phyloP scores from a whole-genome alignment of 2,797 vertebrate genomes.

The Sebastes cheni region DNA sequence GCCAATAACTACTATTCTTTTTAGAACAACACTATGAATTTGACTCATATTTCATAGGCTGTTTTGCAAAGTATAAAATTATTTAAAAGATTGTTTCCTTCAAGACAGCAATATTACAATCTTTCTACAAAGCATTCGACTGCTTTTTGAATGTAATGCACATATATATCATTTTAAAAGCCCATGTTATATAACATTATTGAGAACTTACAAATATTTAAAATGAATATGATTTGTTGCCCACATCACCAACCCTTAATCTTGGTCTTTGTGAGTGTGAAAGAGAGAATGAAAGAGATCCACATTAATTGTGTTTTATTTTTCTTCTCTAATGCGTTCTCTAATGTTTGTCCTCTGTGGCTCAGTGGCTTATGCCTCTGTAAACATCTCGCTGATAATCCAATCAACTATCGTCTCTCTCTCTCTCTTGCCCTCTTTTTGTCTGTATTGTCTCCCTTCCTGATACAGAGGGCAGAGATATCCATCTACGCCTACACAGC shows the following conservation, averaged over 20 bases:
- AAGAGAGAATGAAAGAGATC: not conserved
- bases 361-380: constrained; percentile 31
- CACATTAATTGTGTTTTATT: constrained; percentile 24
- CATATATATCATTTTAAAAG: not conserved
- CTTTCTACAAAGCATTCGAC: not conserved
- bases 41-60: not conserved
- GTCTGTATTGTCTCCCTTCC: constrained; percentile 35
- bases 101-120: not conserved
- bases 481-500: constrained; percentile 42
- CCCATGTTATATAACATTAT: not conserved
- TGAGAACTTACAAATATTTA: not conserved
- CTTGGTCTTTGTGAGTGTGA: not conserved
- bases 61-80: not conserved
- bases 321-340: constrained; percentile 14
- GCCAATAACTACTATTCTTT: constrained; percentile 16
- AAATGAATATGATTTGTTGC: not conserved
- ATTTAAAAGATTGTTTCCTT: not conserved
- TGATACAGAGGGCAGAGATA: constrained; percentile 49
- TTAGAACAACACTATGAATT: not conserved
- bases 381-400: constrained; percentile 53
- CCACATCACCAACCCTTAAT: not conserved
- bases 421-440: constrained; percentile 18
- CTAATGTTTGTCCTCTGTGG: constrained; percentile 40
- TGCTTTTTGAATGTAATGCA: not conserved
- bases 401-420: constrained; percentile 18